A percentile compares a stretch with the other conserved stretches of the same genome.
Evolutionary conservation across 2,888 invertebrate species (phyloP).

Genomic region (Eristalis arbustorum): DNA sequence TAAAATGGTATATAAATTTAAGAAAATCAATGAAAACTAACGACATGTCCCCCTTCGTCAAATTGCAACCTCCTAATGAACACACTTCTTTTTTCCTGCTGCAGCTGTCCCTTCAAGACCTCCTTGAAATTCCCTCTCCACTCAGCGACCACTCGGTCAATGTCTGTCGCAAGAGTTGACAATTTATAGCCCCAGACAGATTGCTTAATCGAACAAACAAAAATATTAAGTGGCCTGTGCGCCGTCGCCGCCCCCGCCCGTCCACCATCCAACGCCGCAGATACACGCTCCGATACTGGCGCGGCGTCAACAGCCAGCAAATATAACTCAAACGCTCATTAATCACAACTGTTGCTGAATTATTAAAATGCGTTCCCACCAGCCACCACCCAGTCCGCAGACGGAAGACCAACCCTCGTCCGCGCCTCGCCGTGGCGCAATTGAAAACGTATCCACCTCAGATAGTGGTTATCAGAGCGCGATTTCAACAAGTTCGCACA

Average conservation of each 20-base stretch:
- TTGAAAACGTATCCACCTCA: constrained; percentile 54
- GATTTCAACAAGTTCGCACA: constrained; percentile 63
- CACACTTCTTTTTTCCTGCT: no score
- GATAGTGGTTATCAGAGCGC: constrained; percentile 63
- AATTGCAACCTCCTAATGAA: no score
- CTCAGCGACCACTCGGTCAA: not conserved
- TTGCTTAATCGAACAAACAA: constrained; percentile 19
- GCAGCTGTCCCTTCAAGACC: no score
- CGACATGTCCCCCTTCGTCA: no score
- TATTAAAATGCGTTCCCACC: constrained; percentile 43
- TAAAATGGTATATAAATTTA: no score
- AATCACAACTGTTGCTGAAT: constrained; percentile 52
- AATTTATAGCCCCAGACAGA: constrained; percentile 34
- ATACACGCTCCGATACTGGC: constrained; percentile 20
- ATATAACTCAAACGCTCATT: constrained; percentile 45
- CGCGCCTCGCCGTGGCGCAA: constrained; percentile 2
- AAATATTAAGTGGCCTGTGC: constrained; percentile 30
- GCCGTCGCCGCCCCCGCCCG: constrained; percentile 18
- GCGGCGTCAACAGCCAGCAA: constrained; percentile 15
- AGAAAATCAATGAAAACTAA: no score
- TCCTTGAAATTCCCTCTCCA: not conserved
- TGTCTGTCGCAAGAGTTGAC: not conserved
- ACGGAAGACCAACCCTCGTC: not conserved
- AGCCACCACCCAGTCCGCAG: not conserved
- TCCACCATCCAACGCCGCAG: not conserved